Evolutionary conservation across 1,140 invertebrate species (phyloP).

Genomic region (Hestina assimilis): DNA sequence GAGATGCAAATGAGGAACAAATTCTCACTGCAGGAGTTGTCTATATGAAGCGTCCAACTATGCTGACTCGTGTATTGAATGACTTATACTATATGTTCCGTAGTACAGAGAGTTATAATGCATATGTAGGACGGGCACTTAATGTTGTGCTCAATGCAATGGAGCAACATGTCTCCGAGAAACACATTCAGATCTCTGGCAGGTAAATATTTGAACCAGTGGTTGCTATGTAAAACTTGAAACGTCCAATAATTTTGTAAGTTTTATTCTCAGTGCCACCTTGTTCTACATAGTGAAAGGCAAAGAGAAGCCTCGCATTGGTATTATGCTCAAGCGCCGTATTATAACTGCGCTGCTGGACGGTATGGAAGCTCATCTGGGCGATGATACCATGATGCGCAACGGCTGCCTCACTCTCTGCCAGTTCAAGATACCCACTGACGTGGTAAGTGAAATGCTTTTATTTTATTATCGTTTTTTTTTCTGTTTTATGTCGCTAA

Average conservation of each 20-base stretch:
- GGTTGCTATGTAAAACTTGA: too few species aligned
- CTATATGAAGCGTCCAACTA: conserved; percentile 88
- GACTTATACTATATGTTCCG: conserved; percentile 95
- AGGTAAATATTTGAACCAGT: conserved; percentile 81
- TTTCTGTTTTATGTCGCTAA: too few species aligned
- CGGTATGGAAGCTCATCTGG: conserved; percentile 91
- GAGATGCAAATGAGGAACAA: conserved; percentile 94
- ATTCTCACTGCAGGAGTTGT: conserved; percentile 89
- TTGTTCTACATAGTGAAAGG: conserved; percentile 96
- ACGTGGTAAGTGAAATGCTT: conserved; percentile 86
- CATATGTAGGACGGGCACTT: conserved; percentile 84
- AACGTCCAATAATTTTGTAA: not conserved
- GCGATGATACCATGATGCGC: conserved; percentile 95
- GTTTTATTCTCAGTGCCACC: conserved; percentile 85
- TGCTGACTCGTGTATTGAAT: conserved; percentile 91
- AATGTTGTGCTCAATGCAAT: conserved; percentile 91
- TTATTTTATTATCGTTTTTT: not conserved
- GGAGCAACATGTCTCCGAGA: conserved; percentile 89
- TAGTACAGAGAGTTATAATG: conserved; percentile 83
- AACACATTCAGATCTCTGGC: conserved; percentile 95
- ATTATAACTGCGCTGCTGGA: conserved; percentile 90
- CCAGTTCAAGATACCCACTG: conserved; percentile 95
- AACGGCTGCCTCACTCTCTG: conserved; percentile 97
- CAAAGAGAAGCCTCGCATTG: conserved; percentile 84
- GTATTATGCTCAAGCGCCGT: conserved; percentile 84